Evolutionary conservation across 2,113 vertebrate species (phyloP), one percentile per base, ranked within the genome.

Genomic region (Erpornis zantholeuca): DNA sequence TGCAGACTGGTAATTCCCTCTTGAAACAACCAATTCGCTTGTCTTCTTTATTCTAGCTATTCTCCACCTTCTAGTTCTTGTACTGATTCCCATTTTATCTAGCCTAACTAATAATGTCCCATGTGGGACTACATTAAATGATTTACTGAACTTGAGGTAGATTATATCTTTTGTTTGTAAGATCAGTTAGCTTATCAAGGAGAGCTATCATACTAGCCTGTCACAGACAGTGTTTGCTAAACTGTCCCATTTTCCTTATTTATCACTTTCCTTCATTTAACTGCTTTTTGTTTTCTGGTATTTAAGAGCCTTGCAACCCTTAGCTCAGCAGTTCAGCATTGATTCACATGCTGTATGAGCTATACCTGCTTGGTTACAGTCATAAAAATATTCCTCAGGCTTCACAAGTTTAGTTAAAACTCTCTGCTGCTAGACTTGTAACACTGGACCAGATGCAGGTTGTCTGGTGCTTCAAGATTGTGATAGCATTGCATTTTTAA

Each of bases 81-180:
- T 24, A 29, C 38, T 88, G 79, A 94, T 94, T 88, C 73, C 31
- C 36, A 64, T 92, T 85, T 93, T 82, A 82, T 92, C 69, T 88
- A 78, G 56, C 69, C 44, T 86, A 82, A 88, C 86, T 94, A 95
- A 94, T 94, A 59, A 56, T 6, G 44, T 94, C 86, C 88, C 86
- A 40, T 66, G 65, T 85, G 94, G 80, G 82, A 88, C 36, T 86
- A 56, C 31, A 78, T 91, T 91, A 90, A 96, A 78, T 29, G 60
- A 72, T 95, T 94, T 91, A 60, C 64, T 93, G 86, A 95, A 73
- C 22, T 60, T 44, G 35, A 92, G 77, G 77, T 94, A 89, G 94
- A 92, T 94, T 86, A 94, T 44, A 91, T 86, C 83, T 78, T 94
- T 80, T 94, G 60, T 88, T 72, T 92, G 68, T 65, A 71, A 89